phyloP scores from a whole-genome alignment of 2,888 invertebrate genomes.

The Autographa pulchrina region DNA sequence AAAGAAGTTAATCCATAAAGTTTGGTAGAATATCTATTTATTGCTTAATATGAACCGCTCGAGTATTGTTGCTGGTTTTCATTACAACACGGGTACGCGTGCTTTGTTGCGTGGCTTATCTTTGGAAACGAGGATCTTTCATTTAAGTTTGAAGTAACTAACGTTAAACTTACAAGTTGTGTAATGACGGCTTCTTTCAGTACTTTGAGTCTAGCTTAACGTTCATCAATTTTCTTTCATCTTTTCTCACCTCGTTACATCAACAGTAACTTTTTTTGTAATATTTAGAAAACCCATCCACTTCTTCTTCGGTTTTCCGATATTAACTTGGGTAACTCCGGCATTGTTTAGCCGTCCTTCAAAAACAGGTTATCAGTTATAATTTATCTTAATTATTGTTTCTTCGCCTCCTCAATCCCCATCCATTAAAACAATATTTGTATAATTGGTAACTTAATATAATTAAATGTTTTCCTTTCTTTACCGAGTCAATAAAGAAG shows the following conservation, averaged over 20 bases:
- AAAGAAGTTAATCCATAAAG: constrained; percentile 33
- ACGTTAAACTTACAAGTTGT: not conserved
- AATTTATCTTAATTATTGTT: not conserved
- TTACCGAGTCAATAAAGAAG: constrained; percentile 10
- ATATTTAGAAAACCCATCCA: too few relatives aligned
- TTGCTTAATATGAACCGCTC: constrained; percentile 16
- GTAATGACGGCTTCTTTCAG: not conserved
- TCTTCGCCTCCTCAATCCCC: not conserved
- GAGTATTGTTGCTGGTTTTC: constrained; percentile 1
- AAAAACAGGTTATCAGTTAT: not conserved
- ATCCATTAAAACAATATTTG: not conserved
- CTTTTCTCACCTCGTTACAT: not conserved
- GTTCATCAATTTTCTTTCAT: not conserved
- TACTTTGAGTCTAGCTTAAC: not conserved
- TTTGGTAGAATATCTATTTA: constrained; percentile 22
- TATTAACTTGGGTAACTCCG: not conserved
- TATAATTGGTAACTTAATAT: not conserved
- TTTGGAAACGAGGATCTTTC: not conserved
- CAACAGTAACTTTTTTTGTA: not conserved
- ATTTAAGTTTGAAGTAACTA: not conserved
- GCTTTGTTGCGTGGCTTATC: not conserved
- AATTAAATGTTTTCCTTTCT: not conserved
- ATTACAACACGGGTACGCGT: not conserved
- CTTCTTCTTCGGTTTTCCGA: not conserved
- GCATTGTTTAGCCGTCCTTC: not conserved